Evolutionary conservation across 2,888 invertebrate genomes (phyloP).

Genomic region (Morinoia aosen): DNA sequence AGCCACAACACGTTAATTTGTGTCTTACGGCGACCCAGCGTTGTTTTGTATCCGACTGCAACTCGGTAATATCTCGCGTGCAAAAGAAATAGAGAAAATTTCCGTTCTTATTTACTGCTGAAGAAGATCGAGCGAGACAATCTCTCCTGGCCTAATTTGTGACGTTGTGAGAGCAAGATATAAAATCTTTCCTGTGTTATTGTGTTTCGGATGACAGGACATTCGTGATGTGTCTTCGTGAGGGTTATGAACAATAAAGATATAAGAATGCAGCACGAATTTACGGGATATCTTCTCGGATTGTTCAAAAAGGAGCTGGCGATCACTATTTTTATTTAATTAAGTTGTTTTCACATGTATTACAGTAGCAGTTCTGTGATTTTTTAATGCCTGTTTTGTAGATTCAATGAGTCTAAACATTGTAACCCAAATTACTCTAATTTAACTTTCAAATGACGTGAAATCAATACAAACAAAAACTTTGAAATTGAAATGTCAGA

Average conservation of each 20-base stretch:
- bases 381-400: not conserved
- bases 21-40: not conserved
- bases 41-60: not conserved
- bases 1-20: not conserved
- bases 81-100: not conserved
- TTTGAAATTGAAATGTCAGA: not conserved
- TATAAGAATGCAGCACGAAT: not conserved
- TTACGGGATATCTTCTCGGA: not conserved
- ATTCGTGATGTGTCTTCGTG: not conserved
- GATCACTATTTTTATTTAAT: not conserved
- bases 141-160: not conserved
- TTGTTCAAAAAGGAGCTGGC: not conserved
- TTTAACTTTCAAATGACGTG: not conserved
- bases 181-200: constrained; percentile 12
- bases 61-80: not conserved
- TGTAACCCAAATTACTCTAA: not conserved
- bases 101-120: not conserved
- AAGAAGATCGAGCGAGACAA: constrained; percentile 12
- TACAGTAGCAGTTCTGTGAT: not conserved
- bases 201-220: not conserved
- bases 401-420: not conserved
- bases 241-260: not conserved
- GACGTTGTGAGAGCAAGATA: not conserved
- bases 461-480: not conserved
- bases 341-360: not conserved